phyloP scores from a whole-genome alignment of 1,140 invertebrate species.

The Nilaparvata lugens region DNA sequence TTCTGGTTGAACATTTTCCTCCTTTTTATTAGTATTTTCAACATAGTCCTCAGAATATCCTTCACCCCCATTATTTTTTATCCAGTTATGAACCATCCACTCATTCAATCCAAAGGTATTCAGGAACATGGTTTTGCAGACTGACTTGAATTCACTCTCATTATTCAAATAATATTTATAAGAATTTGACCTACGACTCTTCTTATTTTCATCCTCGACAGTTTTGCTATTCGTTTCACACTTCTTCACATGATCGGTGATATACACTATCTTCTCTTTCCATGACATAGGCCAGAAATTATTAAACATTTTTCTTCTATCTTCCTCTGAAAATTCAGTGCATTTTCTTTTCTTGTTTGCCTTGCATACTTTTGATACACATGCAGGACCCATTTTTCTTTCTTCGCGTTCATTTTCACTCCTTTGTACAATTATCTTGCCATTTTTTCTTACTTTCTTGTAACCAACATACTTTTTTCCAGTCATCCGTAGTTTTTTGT shows the following conservation, averaged over 20 bases:
- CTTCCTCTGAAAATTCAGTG: conserved; percentile 6
- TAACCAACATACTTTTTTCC: conserved; percentile 15
- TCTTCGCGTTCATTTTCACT: conserved; percentile 8
- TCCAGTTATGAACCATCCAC: conserved; percentile 17
- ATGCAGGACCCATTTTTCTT: conserved; percentile 7
- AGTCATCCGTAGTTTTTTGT: conserved; percentile 8
- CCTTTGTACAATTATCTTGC: conserved; percentile 3
- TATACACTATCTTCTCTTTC: conserved; percentile 9
- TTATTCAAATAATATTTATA: conserved; percentile 10
- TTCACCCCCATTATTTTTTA: too few relatives aligned
- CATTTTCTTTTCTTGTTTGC: too few relatives aligned
- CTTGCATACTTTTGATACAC: conserved; percentile 5
- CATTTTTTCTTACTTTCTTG: conserved; percentile 2
- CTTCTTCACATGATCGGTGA: conserved; percentile 11
- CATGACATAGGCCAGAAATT: background rate
- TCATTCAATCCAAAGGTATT: conserved; percentile 16
- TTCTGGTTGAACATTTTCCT: too few relatives aligned
- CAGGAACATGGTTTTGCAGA: conserved; percentile 18
- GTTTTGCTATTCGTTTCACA: background rate
- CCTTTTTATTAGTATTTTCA: too few relatives aligned
- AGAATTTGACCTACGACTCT: conserved; percentile 3
- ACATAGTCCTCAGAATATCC: too few relatives aligned
- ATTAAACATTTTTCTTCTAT: conserved; percentile 4
- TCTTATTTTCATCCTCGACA: conserved; percentile 1
- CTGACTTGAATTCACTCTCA: conserved; percentile 8